Base-by-base conservation (phyloP, 2,113 vertebrate species). In the Seriola aureovittata region DNA sequence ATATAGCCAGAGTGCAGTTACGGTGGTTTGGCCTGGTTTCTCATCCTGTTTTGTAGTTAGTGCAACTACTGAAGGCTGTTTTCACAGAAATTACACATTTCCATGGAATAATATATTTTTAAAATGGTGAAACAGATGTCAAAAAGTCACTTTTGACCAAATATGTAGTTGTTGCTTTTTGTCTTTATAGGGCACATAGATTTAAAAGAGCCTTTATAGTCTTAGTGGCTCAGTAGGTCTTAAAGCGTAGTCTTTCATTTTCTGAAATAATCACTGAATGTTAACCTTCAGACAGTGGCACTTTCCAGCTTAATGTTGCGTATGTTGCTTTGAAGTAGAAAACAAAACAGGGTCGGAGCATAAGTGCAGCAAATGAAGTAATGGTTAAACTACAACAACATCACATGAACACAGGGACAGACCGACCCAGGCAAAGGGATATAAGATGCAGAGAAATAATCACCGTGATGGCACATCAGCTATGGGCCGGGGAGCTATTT, bases 401-500 rank as follows among this genome's bases (percentile, higher is more conserved):
- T n/a, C 4, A 59, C 66, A 80, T 34, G 40, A 38, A 32, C 32
- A 4, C n/a, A 55, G 21, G 3, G 3, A n/a, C 5, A 42, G 40
- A 42, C 11, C 10, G 40, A 42, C 4, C 34, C 34, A 6, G 40
- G 40, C 40, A 42, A 42, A 10, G 40, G 11, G 40, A 42, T 42
- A 8, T 9, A 8, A 42, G 40, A 42, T 9, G 40, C 1, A 42
- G 9, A 42, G 40, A 42, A 42, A 42, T 42, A 8, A 42, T 62
- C 59, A 40, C n/a, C 58, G 46, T 73, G 11, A 67, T 36, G n/a
- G 21, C 36, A 65, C 68, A 74, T 77, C 44, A 21, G 50, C 57
- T 54, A 25, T 19, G 57, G 62, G 44, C 55, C 14, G 3, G 25
- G 46, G 46, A 78, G 57, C 83, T 88, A 21, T 55, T 89, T 83